Conservation (phyloP, 2,113 vertebrate genomes). For the Galeopterus variegatus region DNA sequence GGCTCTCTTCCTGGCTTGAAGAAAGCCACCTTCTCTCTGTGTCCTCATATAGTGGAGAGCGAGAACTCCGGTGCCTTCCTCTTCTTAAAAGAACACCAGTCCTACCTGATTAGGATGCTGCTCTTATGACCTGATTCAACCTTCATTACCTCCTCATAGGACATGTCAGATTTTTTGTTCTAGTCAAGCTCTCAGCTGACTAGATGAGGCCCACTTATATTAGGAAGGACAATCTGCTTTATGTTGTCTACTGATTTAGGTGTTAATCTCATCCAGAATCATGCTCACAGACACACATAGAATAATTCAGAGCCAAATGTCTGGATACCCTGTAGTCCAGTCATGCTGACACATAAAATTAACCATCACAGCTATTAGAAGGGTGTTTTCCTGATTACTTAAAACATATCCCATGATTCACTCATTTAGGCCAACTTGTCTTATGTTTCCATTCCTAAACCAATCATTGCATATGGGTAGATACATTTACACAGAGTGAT, state of each 20-base stretch:
- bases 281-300: background rate
- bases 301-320: background rate
- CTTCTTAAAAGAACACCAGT: background rate
- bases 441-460: background rate
- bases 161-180: background rate
- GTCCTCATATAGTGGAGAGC: background rate
- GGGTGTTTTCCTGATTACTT: background rate
- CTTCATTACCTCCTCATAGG: background rate
- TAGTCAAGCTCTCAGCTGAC: background rate
- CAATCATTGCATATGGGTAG: background rate
- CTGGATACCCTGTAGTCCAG: background rate
- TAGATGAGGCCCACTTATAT: background rate
- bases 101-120: background rate
- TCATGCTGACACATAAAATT: background rate
- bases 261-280: background rate
- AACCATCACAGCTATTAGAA: background rate
- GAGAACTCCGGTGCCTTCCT: background rate
- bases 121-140: background rate
- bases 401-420: background rate
- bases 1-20: background rate
- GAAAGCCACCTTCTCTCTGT: background rate
- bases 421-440: background rate
- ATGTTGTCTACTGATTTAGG: background rate
- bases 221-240: background rate
- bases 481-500: background rate